A percentile compares a stretch with the other conserved stretches of the same genome.
phyloP scores from a whole-genome alignment of 2,797 vertebrate genomes.

The Epinephelus coioides region DNA sequence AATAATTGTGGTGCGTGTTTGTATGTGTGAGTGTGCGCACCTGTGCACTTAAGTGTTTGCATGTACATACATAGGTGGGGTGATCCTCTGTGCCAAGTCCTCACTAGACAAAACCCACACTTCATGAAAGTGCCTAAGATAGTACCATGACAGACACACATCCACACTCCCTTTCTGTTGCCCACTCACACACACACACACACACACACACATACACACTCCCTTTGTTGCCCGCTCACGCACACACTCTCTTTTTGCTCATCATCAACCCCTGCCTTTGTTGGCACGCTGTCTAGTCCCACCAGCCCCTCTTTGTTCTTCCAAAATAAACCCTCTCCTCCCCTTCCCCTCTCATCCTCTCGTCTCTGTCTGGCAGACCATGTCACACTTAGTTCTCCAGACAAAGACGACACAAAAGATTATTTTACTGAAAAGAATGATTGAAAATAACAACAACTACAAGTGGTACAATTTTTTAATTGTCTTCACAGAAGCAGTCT shows the following conservation, averaged over 20 bases:
- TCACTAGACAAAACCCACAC: conserved; percentile 8
- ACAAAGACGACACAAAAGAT: not conserved
- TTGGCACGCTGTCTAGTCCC: conserved; percentile 58
- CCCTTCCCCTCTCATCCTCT: conserved; percentile 4
- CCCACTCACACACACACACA: not conserved
- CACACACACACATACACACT: not conserved
- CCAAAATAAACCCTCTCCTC: conserved; percentile 55
- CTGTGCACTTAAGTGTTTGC: not conserved
- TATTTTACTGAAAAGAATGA: not conserved
- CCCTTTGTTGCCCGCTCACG: not conserved
- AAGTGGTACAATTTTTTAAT: not conserved
- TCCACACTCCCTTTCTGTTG: not conserved
- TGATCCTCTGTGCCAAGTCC: conserved; percentile 30
- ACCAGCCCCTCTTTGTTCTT: conserved; percentile 59
- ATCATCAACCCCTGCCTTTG: conserved; percentile 57
- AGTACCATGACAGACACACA: conserved; percentile 28
- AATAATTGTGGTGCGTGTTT: not conserved
- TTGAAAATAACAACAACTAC: not conserved
- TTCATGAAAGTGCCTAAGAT: conserved; percentile 35
- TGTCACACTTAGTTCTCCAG: not conserved
- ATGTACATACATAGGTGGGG: not conserved
- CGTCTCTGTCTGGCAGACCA: conserved; percentile 22
- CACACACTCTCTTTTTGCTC: conserved; percentile 26
- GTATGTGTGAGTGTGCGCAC: not conserved
- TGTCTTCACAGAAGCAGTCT: not conserved